phyloP scores from a whole-genome alignment of 2,797 vertebrate species.

The Enteromius thamalakanensis region DNA sequence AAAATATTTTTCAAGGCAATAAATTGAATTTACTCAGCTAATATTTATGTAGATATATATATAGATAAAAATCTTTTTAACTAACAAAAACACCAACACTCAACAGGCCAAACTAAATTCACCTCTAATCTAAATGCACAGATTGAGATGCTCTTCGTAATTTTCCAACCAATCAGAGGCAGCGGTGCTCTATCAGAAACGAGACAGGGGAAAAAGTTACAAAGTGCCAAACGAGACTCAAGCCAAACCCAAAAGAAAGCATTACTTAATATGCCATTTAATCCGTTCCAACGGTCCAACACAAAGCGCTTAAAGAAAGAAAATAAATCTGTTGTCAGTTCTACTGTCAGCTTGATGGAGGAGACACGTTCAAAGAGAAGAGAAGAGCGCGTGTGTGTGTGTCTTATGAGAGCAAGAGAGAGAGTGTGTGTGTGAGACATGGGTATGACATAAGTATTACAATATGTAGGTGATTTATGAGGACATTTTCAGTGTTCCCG shows the following conservation, averaged over 20 bases:
- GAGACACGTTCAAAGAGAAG: constrained; percentile 49
- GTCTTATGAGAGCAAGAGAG: no score
- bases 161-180: constrained; percentile 30
- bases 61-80: not conserved
- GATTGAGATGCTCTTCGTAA: constrained; percentile 60
- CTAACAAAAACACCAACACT: not conserved
- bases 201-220: not conserved
- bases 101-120: not conserved
- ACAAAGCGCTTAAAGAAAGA: constrained; percentile 61
- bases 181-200: not conserved
- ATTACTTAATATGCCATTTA: constrained; percentile 66
- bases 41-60: no score
- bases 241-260: constrained; percentile 50
- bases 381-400: not conserved
- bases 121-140: not conserved
- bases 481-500: no score
- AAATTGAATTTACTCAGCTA: not conserved
- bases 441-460: no score
- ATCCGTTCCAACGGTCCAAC: constrained; percentile 67
- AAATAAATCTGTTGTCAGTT: constrained; percentile 71
- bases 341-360: constrained; percentile 63
- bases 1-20: not conserved
- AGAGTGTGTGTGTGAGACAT: no score
- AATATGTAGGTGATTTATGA: no score
- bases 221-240: constrained; percentile 56